phyloP scores from a whole-genome alignment of 2,113 vertebrate genomes.

The Pleuronectes platessa region DNA sequence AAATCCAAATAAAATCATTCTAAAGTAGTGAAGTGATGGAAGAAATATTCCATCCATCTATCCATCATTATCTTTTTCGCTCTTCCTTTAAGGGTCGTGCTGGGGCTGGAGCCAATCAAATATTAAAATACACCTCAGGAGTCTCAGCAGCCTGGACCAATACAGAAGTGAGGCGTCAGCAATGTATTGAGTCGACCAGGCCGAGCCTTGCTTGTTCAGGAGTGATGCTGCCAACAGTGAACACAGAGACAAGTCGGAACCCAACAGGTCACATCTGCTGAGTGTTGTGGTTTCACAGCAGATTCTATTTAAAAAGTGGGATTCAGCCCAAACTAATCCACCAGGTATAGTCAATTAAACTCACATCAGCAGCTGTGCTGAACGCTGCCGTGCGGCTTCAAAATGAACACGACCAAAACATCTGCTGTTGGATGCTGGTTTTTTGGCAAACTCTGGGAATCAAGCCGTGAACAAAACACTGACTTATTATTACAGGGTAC shows the following conservation, averaged over 20 bases:
- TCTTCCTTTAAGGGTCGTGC: not conserved
- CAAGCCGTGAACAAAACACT: not conserved
- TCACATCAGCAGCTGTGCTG: conserved; percentile 1
- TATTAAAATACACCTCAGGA: conserved; percentile 1
- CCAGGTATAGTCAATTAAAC: not conserved
- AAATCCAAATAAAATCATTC: not conserved
- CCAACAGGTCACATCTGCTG: conserved; percentile 29
- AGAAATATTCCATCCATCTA: not conserved
- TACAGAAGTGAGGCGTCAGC: conserved; percentile 4
- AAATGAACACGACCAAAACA: not conserved
- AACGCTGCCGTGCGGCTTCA: not conserved
- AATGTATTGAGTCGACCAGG: not conserved
- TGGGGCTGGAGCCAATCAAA: not conserved
- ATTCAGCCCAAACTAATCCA: not conserved
- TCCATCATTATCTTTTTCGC: not conserved
- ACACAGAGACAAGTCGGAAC: not conserved
- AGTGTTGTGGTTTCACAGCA: not conserved
- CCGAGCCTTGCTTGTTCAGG: not conserved
- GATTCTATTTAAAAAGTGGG: conserved; percentile 4
- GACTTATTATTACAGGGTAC: not conserved
- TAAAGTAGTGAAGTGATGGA: not conserved
- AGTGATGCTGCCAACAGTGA: not conserved
- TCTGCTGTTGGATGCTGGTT: not conserved
- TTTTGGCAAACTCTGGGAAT: not conserved
- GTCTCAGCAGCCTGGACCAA: not conserved